Evolutionary conservation across 2,113 vertebrate species (phyloP).

Genomic region (Cyprinodon brontotheroides): DNA sequence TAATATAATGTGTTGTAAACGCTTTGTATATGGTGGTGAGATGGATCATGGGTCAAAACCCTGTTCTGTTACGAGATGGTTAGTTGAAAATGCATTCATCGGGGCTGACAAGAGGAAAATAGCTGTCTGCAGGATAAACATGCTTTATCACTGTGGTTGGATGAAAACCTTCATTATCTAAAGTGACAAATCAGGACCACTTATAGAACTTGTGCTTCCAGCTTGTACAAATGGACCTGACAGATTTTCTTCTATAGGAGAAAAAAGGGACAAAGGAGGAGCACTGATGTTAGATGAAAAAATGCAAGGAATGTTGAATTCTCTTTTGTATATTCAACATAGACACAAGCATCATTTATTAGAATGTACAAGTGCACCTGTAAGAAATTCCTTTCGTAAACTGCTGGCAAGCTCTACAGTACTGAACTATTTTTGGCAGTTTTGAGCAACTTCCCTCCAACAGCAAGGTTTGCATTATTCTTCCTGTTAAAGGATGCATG

Average conservation of each 20-base stretch:
- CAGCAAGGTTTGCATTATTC: background rate
- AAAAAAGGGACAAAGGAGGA: background rate
- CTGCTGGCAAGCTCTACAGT: too few species aligned
- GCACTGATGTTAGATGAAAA: background rate
- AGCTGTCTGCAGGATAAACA: constrained; percentile 38
- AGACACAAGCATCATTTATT: too few species aligned
- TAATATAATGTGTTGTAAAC: constrained; percentile 61
- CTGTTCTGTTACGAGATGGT: constrained; percentile 50
- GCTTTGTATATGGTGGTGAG: constrained; percentile 18
- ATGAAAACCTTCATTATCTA: background rate
- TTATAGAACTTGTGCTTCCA: too few species aligned
- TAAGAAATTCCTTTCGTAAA: too few species aligned
- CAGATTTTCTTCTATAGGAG: background rate
- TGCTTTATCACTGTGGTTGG: constrained; percentile 5
- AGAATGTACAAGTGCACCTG: too few species aligned
- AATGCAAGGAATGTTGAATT: background rate
- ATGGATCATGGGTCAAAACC: constrained; percentile 49
- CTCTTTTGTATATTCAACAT: background rate
- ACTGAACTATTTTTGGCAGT: background rate
- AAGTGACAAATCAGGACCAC: too few species aligned
- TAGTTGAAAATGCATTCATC: constrained; percentile 59
- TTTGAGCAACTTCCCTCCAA: background rate
- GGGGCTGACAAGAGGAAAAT: constrained; percentile 53
- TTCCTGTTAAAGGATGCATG: background rate
- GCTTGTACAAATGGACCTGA: too few species aligned